Percentiles rank a stretch among this genome's conserved stretches.
Evolutionary conservation across 1,140 invertebrate genomes (phyloP).

Genomic region (Spodoptera frugiperda): DNA sequence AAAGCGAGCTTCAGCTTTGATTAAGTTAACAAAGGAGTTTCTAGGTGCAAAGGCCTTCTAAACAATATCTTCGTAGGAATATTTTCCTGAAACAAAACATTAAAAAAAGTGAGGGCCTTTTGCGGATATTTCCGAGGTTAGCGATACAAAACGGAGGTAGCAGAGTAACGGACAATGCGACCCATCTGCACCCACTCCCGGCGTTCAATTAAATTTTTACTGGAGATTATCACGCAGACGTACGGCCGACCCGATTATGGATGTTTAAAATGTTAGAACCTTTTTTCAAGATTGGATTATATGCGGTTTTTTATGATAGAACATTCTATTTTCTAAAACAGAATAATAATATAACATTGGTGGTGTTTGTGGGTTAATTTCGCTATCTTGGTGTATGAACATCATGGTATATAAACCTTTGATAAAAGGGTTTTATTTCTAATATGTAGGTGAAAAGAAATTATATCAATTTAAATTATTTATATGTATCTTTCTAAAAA

Average conservation of each 20-base stretch:
- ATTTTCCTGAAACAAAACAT: slow-evolving; percentile 42
- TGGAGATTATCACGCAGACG: slow-evolving; percentile 85
- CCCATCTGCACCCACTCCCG: slow-evolving; percentile 76
- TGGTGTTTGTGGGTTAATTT: background rate
- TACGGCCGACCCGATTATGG: slow-evolving; percentile 61
- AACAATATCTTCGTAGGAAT: slow-evolving; percentile 45
- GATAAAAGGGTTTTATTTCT: no score
- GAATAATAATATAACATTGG: background rate
- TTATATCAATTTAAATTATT: no score
- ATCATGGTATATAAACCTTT: no score
- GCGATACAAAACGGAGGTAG: slow-evolving; percentile 49
- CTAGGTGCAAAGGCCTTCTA: slow-evolving; percentile 31
- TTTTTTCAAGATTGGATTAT: slow-evolving; percentile 15
- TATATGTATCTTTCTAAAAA: no score
- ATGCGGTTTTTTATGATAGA: background rate
- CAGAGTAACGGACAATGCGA: slow-evolving; percentile 60
- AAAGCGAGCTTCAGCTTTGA: slow-evolving; percentile 37
- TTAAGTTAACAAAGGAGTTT: slow-evolving; percentile 52
- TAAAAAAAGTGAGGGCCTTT: slow-evolving; percentile 49
- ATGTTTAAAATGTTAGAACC: slow-evolving; percentile 55
- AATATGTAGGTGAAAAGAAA: no score
- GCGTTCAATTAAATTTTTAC: slow-evolving; percentile 87
- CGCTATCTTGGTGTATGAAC: no score
- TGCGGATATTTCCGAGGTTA: slow-evolving; percentile 52
- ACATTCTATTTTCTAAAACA: background rate